Evolutionary conservation across 2,888 invertebrate species (phyloP), one percentile per base, ranked within the genome.

Genomic region (Phragmatobia fuliginosa): DNA sequence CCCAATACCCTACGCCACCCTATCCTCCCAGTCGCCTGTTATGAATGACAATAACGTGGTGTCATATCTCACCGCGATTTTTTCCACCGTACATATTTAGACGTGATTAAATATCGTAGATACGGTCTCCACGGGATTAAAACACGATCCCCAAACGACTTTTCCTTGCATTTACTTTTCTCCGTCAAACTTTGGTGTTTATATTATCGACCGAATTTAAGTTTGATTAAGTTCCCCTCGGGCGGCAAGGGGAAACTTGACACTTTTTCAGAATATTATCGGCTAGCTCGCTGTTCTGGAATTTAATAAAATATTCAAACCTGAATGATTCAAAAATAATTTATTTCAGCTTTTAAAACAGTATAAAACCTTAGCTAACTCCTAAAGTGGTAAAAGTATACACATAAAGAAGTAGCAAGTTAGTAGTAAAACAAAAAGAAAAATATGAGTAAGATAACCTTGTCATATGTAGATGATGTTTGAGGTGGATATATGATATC

Each of bases 21-120:
- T 74, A 49, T 68, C 74, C 78, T 70, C 86, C 81, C 83, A 81
- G 84, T 76, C 81, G 81, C 84, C 87, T 85, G 92, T 92, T 93
- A 94, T 95, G 93, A 94, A 94, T 94, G 94, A 94, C 94, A 94
- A 94, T 94, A 93, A 89, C 91, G 91, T 88, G 87, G 89, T 88
- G 90, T 88, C 90, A 91, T 91, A 91, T 89, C 88, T 91, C 87
- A 86, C 88, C 86, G 86, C 89, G 91, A 92, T 93, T 93, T 94
- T 93, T 93, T 91, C 86, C 91, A 84, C 82, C 84, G 85, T 85
- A 88, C 88, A 92, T 94, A 93, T 92, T 94, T 91, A 91, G 91
- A 90, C 90, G 92, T 93, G 93, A 94, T 94, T 94, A 94, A 94
- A 94, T 89, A 91, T 87, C 90, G 87, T 85, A 88, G 88, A 89